phyloP scores from a whole-genome alignment of 1,140 invertebrate genomes.

The Drosophila nigromelanica region DNA sequence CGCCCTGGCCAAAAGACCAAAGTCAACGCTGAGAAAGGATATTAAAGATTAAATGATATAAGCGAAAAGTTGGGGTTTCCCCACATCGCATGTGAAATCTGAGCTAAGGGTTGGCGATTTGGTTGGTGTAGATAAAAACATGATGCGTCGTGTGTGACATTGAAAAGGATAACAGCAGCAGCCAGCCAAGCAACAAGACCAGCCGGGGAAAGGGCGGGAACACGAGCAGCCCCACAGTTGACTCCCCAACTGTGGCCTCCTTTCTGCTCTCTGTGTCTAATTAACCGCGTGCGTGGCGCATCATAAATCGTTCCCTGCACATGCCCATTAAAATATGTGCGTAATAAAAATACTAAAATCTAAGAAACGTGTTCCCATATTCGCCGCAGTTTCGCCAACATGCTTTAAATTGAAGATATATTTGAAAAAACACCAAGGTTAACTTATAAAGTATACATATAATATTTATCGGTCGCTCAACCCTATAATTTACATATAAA shows the following conservation, averaged over 20 bases:
- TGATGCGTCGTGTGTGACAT: constrained; percentile 71
- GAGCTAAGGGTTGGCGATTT: constrained; percentile 63
- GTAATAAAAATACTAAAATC: constrained; percentile 38
- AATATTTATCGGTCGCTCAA: too few species aligned
- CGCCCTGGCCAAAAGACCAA: constrained; percentile 61
- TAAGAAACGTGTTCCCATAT: constrained; percentile 40
- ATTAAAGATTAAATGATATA: constrained; percentile 82
- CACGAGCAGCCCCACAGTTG: constrained; percentile 14
- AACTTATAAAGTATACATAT: too few species aligned
- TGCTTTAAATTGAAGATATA: too few species aligned
- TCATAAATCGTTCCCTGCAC: constrained; percentile 79
- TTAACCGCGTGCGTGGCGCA: constrained; percentile 79
- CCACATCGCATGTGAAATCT: constrained; percentile 58
- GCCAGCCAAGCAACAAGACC: too few species aligned
- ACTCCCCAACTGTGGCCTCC: constrained; percentile 57
- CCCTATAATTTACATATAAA: too few species aligned
- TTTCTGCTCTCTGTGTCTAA: constrained; percentile 65
- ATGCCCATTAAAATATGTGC: constrained; percentile 74
- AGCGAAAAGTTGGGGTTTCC: constrained; percentile 62
- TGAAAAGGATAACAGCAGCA: constrained; percentile 74
- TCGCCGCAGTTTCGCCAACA: constrained; percentile 21
- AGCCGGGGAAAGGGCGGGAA: constrained; percentile 25
- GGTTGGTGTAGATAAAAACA: constrained; percentile 54
- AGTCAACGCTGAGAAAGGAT: constrained; percentile 79
- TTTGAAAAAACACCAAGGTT: too few species aligned